Conservation (phyloP, 2,797 vertebrate genomes). For the Mormyrops attenuatus region DNA sequence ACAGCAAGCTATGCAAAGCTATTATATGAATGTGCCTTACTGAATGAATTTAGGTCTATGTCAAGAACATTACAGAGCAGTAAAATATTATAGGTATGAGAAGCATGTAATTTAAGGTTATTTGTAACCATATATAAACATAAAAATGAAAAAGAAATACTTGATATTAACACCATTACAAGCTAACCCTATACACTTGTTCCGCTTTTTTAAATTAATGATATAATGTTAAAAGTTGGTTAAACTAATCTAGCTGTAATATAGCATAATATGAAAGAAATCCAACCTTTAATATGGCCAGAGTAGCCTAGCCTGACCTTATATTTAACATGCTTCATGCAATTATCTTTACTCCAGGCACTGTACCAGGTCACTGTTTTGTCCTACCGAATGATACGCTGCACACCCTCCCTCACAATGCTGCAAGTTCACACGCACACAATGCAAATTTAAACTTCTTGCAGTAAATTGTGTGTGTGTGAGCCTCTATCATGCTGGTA, state of each 20-base stretch:
- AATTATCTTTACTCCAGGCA: background rate
- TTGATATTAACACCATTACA: background rate
- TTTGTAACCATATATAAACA: background rate
- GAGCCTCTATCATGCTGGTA: background rate
- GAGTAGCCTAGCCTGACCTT: background rate
- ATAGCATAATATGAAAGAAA: background rate
- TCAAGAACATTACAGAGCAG: background rate
- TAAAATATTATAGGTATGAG: background rate
- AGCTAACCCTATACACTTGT: background rate
- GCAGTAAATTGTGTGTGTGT: too few relatives aligned
- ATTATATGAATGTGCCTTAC: background rate
- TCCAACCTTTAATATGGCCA: background rate
- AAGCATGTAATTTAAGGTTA: background rate
- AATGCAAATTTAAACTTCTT: too few relatives aligned
- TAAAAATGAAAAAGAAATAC: background rate
- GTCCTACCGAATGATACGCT: background rate
- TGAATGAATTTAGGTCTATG: background rate
- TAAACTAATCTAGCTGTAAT: background rate
- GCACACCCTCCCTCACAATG: background rate
- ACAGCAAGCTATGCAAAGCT: background rate
- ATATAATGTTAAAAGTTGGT: background rate
- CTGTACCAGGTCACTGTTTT: background rate
- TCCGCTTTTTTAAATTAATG: background rate
- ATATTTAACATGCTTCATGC: background rate
- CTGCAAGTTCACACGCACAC: background rate